Base-by-base conservation (phyloP, 2,888 invertebrate genomes). In the Geotrupes spiniger region DNA sequence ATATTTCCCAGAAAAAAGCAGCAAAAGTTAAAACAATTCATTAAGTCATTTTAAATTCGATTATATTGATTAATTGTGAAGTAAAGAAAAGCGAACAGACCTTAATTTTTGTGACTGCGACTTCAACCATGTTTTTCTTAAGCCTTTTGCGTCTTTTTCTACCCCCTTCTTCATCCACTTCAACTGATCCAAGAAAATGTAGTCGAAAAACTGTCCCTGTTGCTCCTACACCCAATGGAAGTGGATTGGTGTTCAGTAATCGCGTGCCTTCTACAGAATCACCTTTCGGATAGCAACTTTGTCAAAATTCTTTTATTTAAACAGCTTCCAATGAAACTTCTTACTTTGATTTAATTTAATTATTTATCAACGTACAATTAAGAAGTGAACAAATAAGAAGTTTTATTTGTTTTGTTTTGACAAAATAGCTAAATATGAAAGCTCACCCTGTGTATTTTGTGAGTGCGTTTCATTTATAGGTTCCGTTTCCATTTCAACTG, bases 41-140 rank as follows among this genome's bases (percentile, higher is more conserved):
- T 33, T 14, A 29, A 29, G 5, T 29, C 5, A 5, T 14, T 33
- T 31, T 42, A 40, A 46, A 49, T 52, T 49, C 42, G 48, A 36
- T 39, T 42, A 49, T 48, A 52, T 33, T 33, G 11, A 4, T n/a
- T 33, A n/a, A 33, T n/a, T n/a, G n/a, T n/a, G 41, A 51, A 47
- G 41, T 38, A 37, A 25, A 33, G 28, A 45, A 49, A 53, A 60
- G 52, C 62, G 63, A 68, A 75, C 78, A 76, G 81, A 89, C 89
- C 89, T 89, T 89, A 72, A 89, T 87, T 77, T 87, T 88, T 75
- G 84, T 83, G 76, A 89, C 88, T 65, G 89, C 89, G 74, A 89
- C 87, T 77, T 89, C 89, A 69, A 89, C 89, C 89, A 89, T 89
- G 78, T 85, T 84, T 82, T 89, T 89, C 85, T 89, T 89, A 77